These are phyloP conservation scores for Axea sp. DNA, from an alignment of 2,888 invertebrate genomes.

Conservation along the genomic window DNA sequence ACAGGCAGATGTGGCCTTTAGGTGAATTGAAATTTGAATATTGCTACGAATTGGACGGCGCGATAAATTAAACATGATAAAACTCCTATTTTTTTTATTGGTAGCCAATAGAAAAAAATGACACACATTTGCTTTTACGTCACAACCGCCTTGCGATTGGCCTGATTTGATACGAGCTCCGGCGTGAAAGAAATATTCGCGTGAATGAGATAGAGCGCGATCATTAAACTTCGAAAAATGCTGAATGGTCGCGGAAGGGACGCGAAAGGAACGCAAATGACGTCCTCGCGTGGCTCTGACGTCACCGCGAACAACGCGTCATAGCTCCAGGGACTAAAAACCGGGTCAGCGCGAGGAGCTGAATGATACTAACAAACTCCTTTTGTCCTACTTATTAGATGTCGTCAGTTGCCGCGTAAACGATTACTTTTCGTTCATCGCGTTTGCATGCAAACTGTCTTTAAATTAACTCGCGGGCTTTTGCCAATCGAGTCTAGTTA, in stretches of 20 bases:
- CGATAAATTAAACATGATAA: too few relatives aligned
- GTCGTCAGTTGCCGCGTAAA: constrained; percentile 32
- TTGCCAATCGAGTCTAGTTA: too few relatives aligned
- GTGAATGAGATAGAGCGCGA: constrained; percentile 73
- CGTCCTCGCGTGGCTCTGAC: constrained; percentile 70
- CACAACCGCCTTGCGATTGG: constrained; percentile 23
- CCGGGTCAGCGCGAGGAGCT: constrained; percentile 69
- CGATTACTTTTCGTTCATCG: too few relatives aligned
- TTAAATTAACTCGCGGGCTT: too few relatives aligned
- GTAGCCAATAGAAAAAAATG: too few relatives aligned
- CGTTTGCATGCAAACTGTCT: too few relatives aligned
- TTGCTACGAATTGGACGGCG: too few relatives aligned
- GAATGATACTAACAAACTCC: constrained; percentile 56
- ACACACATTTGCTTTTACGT: too few relatives aligned
- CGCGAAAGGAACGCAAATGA: constrained; percentile 66
- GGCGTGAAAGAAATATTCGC: constrained; percentile 67
- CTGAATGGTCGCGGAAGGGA: constrained; percentile 72
- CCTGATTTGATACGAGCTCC: constrained; percentile 37
- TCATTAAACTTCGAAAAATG: constrained; percentile 73
- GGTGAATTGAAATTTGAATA: too few relatives aligned
- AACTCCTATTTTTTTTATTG: too few relatives aligned
- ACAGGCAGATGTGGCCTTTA: too few relatives aligned
- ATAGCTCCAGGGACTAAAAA: constrained; percentile 67
- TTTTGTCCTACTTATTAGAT: constrained; percentile 55
- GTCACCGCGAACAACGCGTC: constrained; percentile 69